Evolutionary conservation across 2,888 invertebrate species (phyloP), one percentile per base, ranked within the genome.

Genomic region (Drosophila fulvimacula): DNA sequence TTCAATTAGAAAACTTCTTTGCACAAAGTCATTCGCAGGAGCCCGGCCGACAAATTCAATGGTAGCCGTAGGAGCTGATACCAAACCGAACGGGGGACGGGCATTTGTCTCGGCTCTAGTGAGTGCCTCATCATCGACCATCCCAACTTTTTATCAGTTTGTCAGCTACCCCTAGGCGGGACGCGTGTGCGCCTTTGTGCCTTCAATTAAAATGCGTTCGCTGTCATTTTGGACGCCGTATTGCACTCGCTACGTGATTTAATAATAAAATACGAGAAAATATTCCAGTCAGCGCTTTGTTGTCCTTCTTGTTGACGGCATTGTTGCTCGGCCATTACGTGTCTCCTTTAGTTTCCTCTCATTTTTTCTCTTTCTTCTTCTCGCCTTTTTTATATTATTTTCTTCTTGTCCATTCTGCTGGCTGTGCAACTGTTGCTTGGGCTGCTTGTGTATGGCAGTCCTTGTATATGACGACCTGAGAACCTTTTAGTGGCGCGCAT

Each of bases 141-240:
- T 60, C 67, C 62, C 64, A 51, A 69, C 64, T 65, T 76, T 73
- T 69, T 79, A 69, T 73, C 67, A 61, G 73, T 53, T 65, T 57
- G 49, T 17, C 19, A 30, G 57, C 38, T 68, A 48, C 30, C 73
- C 44, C 41, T 32, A n/a, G 56, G 53, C 59, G 34, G 17, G 30
- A 19, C 46, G 41, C 49, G 60, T 39, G 49, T 57, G 59, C 53
- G 60, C 46, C 58, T 61, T 70, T 58, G 72, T 78, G 57, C 44
- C 69, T 85, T 87, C 89, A 85, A 85, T 85, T 85, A 85, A 89
- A 85, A 87, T 87, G 85, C 89, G 89, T 89, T 85, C 76, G 82
- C 68, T 89, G 85, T 87, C 85, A 82, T 89, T 85, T 87, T 81
- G 88, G 78, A 79, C 80, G 85, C 85, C 89, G 88, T 87, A 87